A percentile compares a stretch with the other conserved stretches of the same genome.
Conservation (phyloP, 2,113 vertebrate genomes). For the Mastomys natalensis region DNA sequence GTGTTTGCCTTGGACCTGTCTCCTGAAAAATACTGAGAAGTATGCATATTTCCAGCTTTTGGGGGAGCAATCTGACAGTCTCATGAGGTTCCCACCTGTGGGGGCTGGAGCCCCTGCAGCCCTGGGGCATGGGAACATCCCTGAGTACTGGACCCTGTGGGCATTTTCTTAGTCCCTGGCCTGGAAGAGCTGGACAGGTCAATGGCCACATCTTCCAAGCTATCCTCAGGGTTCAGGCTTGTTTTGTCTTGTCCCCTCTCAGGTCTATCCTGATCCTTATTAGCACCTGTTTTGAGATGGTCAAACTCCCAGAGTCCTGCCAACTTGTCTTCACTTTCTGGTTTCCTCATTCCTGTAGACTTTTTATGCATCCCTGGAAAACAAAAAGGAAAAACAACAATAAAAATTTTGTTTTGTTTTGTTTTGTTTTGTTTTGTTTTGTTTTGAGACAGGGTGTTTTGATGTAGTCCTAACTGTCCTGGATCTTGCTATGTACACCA, state of each 20-base stretch:
- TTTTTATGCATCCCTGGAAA: slow-evolving; percentile 97
- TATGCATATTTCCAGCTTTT: slow-evolving; percentile 45
- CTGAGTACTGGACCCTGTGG: slow-evolving; percentile 68
- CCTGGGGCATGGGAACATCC: fast-evolving
- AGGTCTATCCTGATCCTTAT: slow-evolving; percentile 71
- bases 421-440: neutral
- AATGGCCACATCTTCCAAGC: slow-evolving; percentile 89
- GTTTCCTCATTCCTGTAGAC: slow-evolving; percentile 91
- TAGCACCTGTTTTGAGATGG: slow-evolving; percentile 81
- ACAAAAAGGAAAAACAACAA: slow-evolving; percentile 33
- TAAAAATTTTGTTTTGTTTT: neutral
- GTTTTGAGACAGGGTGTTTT: neutral
- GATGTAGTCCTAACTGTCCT: neutral
- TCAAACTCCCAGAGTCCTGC: slow-evolving; percentile 83
- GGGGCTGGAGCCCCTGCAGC: neutral
- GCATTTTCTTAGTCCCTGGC: slow-evolving; percentile 84
- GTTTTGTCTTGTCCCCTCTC: slow-evolving; percentile 72
- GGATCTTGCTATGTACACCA: neutral
- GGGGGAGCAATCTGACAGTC: slow-evolving; percentile 81
- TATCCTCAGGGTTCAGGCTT: slow-evolving; percentile 73
- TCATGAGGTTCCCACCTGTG: slow-evolving; percentile 60
- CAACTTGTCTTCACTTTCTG: slow-evolving; percentile 86
- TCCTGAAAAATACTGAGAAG: slow-evolving; percentile 11
- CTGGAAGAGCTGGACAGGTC: slow-evolving; percentile 96
- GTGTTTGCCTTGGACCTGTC: neutral